Base-by-base conservation (phyloP, 2,113 vertebrate species). In the Vulpes lagopus region DNA sequence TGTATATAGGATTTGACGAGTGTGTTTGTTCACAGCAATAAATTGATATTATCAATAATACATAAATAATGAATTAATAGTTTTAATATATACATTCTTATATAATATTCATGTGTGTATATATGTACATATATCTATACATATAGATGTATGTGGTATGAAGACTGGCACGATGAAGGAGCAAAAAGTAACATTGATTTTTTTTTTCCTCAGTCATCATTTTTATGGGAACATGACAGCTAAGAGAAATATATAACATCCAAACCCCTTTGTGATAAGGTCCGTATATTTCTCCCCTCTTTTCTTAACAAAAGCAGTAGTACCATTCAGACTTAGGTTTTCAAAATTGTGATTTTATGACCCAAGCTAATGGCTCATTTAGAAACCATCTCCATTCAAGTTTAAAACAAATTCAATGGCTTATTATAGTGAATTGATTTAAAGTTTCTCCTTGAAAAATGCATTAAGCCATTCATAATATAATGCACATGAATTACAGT, bases 201-300 rank as follows among this genome's bases (percentile, higher is more conserved):
- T 91, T 79, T 64, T 78, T 78, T 51, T 5, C 25, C 79, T 94
- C 25, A 82, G 85, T 49, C 79, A 83, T 60, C 0, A 51, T 96
- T 97, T 92, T 97, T 93, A 97, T 96, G 89, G 95, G 95, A 97
- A 96, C 57, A 8, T 59, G 43, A 82, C 49, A 89, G 65, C 19
- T 89, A 73, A 89, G 38, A 95, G 83, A 95, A 96, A 69, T 86
- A 92, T 30, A 53, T 88, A 95, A 93, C 94, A 90, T 91, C 81
- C 51, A n/a, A 81, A 78, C 30, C 78, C 22, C 4, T 81, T 91
- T 95, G 55, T 57, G 95, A 4, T 92, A 79, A 87, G 11, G 51
- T 14, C 43, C 32, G 64, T 79, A 83, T 91, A 69, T 96, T 87
- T 93, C 59, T 9, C 53, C 25, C 23, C 25, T 85, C 32, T 65